Conservation (phyloP, 1,140 invertebrate genomes). For the Hylyphantes graminicola region DNA sequence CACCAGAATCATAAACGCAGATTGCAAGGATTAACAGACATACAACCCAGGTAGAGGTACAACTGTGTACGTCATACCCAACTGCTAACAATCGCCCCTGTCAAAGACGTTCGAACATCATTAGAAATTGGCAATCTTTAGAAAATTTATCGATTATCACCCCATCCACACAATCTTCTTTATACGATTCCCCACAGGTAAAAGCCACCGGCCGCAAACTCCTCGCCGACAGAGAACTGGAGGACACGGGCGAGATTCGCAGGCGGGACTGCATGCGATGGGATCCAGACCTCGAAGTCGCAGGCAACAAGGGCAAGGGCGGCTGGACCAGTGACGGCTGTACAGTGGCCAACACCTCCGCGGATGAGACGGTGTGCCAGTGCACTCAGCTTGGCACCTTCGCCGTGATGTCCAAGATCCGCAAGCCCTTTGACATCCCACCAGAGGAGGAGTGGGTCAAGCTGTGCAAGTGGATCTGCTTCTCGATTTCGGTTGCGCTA, state of each 20-base stretch:
- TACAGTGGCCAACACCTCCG: conserved; percentile 21
- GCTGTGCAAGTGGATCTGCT: conserved; percentile 29
- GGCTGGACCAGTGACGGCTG: conserved; percentile 44
- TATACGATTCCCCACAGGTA: neutral
- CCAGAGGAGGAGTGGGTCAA: conserved; percentile 52
- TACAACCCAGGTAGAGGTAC: too few species aligned
- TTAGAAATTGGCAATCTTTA: neutral
- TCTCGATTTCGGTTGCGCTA: conserved; percentile 16
- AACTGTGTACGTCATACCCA: too few species aligned
- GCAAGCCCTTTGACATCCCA: conserved; percentile 47
- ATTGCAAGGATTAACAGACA: too few species aligned
- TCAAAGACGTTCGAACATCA: neutral
- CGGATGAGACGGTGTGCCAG: conserved; percentile 40
- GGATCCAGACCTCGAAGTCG: conserved; percentile 26
- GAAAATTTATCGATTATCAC: too few species aligned
- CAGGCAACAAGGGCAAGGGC: conserved; percentile 32
- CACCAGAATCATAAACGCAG: too few species aligned
- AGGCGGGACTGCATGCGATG: conserved; percentile 43
- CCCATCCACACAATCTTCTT: neutral
- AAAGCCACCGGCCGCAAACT: conserved; percentile 39
- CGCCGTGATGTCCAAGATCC: conserved; percentile 46
- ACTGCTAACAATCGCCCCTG: too few species aligned
- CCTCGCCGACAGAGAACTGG: conserved; percentile 28
- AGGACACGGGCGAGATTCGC: conserved; percentile 47
- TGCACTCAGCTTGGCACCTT: conserved; percentile 39